phyloP scores from a whole-genome alignment of 2,797 vertebrate species.

The Coilia nasus region DNA sequence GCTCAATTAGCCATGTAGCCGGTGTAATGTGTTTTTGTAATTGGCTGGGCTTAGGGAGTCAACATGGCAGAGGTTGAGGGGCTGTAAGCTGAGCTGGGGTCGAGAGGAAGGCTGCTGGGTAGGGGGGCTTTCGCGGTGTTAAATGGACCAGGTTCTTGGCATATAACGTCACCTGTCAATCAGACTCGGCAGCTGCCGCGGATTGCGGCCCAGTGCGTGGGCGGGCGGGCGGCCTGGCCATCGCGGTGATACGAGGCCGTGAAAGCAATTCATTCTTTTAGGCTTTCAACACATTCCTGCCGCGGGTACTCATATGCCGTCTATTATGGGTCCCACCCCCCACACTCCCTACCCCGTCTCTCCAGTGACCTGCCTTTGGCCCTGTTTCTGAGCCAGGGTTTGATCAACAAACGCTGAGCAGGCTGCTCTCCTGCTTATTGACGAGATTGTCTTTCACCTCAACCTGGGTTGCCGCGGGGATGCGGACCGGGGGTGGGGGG shows the following conservation, averaged over 20 bases:
- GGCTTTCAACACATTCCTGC: constrained; percentile 67
- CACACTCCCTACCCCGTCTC: constrained; percentile 33
- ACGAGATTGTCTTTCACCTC: constrained; percentile 45
- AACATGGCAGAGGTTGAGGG: constrained; percentile 62
- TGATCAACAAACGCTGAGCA: constrained; percentile 31
- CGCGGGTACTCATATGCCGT: constrained; percentile 56
- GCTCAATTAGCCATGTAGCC: constrained; percentile 53
- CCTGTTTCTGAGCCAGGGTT: background rate
- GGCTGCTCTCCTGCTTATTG: constrained; percentile 37
- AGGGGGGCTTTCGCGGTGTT: constrained; percentile 65
- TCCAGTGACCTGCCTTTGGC: background rate
- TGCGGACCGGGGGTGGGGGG: constrained; percentile 3
- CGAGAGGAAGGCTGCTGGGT: constrained; percentile 60
- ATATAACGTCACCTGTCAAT: constrained; percentile 70
- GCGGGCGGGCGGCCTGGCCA: constrained; percentile 40
- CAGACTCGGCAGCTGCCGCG: constrained; percentile 67
- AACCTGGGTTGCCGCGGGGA: constrained; percentile 26
- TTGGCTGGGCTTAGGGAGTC: constrained; percentile 69
- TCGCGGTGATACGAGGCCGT: constrained; percentile 39
- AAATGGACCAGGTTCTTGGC: constrained; percentile 73
- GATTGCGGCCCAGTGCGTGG: constrained; percentile 47
- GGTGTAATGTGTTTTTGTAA: constrained; percentile 67
- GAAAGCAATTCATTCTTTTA: constrained; percentile 62
- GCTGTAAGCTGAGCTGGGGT: constrained; percentile 76
- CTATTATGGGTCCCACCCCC: constrained; percentile 62